Evolutionary conservation across 2,888 invertebrate genomes (phyloP).

Genomic region (Lithodes maja): DNA sequence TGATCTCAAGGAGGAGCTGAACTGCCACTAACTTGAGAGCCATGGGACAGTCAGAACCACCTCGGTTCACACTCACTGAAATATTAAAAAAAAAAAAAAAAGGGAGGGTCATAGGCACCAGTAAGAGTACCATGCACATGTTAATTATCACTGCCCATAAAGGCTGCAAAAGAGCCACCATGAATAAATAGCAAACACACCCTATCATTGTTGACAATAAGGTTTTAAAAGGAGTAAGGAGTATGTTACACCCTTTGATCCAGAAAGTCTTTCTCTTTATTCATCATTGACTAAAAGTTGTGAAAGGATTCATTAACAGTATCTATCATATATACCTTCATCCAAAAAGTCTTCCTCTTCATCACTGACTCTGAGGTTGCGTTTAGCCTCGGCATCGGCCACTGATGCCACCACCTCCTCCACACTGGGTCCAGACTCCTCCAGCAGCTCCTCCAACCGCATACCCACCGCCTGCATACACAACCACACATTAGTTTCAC

Average conservation of each 20-base stretch:
- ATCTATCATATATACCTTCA: conserved; percentile 81
- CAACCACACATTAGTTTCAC: too few relatives aligned
- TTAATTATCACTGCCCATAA: too few relatives aligned
- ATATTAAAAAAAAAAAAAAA: too few relatives aligned
- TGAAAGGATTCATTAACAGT: background rate
- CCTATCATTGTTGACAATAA: too few relatives aligned
- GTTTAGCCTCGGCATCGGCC: conserved; percentile 71
- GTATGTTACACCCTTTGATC: too few relatives aligned
- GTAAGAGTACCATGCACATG: too few relatives aligned
- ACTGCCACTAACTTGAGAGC: conserved; percentile 94
- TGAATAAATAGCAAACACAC: too few relatives aligned
- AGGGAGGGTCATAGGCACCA: too few relatives aligned
- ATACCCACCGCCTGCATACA: conserved; percentile 83
- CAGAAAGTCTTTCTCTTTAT: too few relatives aligned
- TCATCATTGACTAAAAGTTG: too few relatives aligned
- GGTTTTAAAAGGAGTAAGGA: too few relatives aligned
- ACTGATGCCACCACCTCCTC: conserved; percentile 59
- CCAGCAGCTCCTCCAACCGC: conserved; percentile 91
- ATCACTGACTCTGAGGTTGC: conserved; percentile 74
- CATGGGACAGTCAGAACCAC: conserved; percentile 90
- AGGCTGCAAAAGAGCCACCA: too few relatives aligned
- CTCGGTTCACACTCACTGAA: conserved; percentile 81
- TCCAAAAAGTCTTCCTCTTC: conserved; percentile 96
- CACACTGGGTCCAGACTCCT: conserved; percentile 77
- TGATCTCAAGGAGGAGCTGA: conserved; percentile 95